Evolutionary conservation across 2,888 invertebrate genomes (phyloP), one percentile per base, ranked within the genome.

Genomic region (Mylabris sibirica): DNA sequence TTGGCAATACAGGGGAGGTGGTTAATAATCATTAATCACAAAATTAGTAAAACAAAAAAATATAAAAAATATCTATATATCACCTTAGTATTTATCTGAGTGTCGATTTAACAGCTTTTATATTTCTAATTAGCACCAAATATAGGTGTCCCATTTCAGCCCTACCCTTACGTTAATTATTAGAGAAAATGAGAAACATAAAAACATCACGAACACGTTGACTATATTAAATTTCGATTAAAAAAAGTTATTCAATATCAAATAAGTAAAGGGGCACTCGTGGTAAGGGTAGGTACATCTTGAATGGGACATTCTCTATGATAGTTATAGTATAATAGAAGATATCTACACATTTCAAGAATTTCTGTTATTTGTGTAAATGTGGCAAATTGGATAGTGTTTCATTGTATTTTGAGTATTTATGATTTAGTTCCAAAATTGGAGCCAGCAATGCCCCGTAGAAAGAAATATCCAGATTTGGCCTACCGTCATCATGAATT

Each of bases 381-480:
- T 53, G 53, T 53, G 22, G 11, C 3, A 14, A 24, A 53, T 53
- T 53, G 53, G 53, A 53, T 53, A 53, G 22, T 22, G 53, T 53
- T 53, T 53, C 53, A 8, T 24, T 53, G 53, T 53, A 53, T 76
- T 79, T 57, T 59, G 67, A 41, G 65, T 53, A 53, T 70, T 63
- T 61, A 61, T 38, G 14, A 34, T 38, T 73, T 78, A 84, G 84
- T 81, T 77, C 80, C 88, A 75, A 88, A 88, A 68, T 89, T 92
- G 87, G 95, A 95, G 86, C 94, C 94, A 77, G 93, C 93, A 73
- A 89, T 95, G 87, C 94, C 94, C 75, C 90, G 95, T 76, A 90
- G 94, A 84, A 95, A 94, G 89, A 95, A 95, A 88, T 94, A 94
- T 84, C 95, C 95, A 61, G 94, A 94, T 78, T 89, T 94, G 82